Evolutionary conservation across 37 sponge, comb jelly and placozoan species (phyloP).

Genomic region (Spongilla lacustris): DNA sequence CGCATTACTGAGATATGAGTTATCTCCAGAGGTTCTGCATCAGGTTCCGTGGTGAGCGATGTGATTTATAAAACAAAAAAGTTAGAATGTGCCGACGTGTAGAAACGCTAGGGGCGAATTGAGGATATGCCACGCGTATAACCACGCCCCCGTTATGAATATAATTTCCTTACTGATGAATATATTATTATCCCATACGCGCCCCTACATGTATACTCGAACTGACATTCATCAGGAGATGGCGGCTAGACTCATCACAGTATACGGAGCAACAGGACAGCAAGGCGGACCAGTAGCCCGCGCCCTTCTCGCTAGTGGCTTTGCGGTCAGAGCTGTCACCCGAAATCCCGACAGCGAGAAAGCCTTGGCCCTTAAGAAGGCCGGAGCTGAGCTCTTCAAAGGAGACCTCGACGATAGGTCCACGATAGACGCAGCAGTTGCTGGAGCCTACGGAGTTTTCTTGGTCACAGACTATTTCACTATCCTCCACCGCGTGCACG

Average conservation of each 20-base stretch:
- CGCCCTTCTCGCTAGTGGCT: conserved; percentile 52
- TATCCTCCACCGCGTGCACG: background rate
- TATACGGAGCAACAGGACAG: conserved; percentile 75
- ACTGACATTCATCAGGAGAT: background rate
- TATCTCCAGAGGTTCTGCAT: too few species aligned
- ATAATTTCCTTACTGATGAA: too few species aligned
- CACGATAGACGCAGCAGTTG: conserved; percentile 25
- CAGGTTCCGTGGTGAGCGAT: too few species aligned
- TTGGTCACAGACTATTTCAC: conserved; percentile 75
- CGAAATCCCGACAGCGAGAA: conserved; percentile 72
- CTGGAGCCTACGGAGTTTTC: conserved; percentile 68
- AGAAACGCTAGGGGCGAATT: too few species aligned
- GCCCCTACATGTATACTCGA: too few species aligned
- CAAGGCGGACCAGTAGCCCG: conserved; percentile 71
- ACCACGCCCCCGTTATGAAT: too few species aligned
- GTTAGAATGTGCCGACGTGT: too few species aligned
- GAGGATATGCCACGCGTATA: too few species aligned
- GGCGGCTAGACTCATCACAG: conserved; percentile 33
- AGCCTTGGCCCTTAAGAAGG: conserved; percentile 40
- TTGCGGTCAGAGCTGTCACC: conserved; percentile 70
- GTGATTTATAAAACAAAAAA: too few species aligned
- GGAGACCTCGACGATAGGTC: conserved; percentile 40
- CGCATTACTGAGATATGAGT: too few species aligned
- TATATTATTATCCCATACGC: too few species aligned
- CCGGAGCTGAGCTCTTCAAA: conserved; percentile 56